Percentiles rank a stretch among this genome's conserved stretches.
phyloP scores from a whole-genome alignment of 35 echinoderm and acorn worm genomes.

The Patiria miniata region DNA sequence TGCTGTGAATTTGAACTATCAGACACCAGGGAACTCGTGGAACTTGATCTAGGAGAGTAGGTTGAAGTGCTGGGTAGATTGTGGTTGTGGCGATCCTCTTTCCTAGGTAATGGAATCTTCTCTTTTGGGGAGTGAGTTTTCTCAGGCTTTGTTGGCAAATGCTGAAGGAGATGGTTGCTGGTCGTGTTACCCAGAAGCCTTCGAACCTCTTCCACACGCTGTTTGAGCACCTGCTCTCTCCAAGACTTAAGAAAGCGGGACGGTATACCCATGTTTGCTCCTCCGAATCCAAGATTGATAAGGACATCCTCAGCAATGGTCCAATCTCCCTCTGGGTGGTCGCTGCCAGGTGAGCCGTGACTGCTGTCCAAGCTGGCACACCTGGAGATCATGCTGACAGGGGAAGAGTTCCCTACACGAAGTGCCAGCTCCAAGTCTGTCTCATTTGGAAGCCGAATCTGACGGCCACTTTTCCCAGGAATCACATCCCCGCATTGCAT shows the following conservation, averaged over 20 bases:
- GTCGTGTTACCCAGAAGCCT: conserved; percentile 23
- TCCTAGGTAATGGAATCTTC: background rate
- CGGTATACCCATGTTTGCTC: conserved; percentile 76
- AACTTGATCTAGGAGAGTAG: background rate
- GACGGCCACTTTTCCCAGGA: background rate
- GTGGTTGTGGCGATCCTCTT: too few species aligned
- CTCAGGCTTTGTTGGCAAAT: conserved; percentile 9
- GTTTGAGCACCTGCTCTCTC: conserved; percentile 66
- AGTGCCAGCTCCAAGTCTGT: conserved; percentile 14
- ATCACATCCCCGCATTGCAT: conserved; percentile 52
- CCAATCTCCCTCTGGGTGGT: conserved; percentile 27
- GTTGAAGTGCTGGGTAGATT: background rate
- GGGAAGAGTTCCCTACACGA: conserved; percentile 42
- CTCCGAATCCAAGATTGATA: conserved; percentile 86
- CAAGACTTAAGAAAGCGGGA: conserved; percentile 82
- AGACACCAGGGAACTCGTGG: background rate
- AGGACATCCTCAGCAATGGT: conserved; percentile 84
- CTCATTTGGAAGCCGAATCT: conserved; percentile 24
- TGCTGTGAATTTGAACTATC: background rate
- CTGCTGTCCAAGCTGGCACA: conserved; percentile 74
- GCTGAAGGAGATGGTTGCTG: background rate
- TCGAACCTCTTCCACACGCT: conserved; percentile 59
- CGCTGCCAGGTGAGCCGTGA: conserved; percentile 36
- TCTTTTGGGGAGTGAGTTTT: conserved; percentile 36
- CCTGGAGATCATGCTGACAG: conserved; percentile 42